These are phyloP conservation scores for Xanthorhoe designata DNA, from an alignment of 2,888 invertebrate genomes.

Conservation along the genomic window DNA sequence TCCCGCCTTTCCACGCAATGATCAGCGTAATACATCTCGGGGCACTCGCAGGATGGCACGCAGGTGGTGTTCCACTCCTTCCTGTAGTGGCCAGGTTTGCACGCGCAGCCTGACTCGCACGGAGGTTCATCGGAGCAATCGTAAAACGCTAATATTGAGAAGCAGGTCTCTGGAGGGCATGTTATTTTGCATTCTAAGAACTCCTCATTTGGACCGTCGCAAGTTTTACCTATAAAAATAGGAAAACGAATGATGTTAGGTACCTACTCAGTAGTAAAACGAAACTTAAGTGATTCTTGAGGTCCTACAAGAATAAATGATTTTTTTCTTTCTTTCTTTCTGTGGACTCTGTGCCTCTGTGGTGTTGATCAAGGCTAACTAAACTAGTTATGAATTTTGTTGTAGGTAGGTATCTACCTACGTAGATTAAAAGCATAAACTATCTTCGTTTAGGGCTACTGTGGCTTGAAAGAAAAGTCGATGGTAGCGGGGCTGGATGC, in stretches of 20 bases:
- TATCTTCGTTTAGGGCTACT: no score
- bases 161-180: not conserved
- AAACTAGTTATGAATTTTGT: no score
- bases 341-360: no score
- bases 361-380: no score
- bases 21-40: not conserved
- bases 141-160: not conserved
- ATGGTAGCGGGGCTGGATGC: no score
- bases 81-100: not conserved
- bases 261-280: not conserved
- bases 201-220: conserved; percentile 1
- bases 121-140: not conserved
- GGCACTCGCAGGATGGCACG: not conserved
- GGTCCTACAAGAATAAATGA: no score
- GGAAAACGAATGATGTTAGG: not conserved
- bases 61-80: not conserved
- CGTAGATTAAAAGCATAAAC: no score
- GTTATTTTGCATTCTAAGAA: not conserved
- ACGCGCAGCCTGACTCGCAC: not conserved
- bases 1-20: not conserved
- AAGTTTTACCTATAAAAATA: conserved; percentile 1
- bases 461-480: no score
- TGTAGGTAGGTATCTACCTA: no score
- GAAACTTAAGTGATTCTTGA: no score
- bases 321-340: no score